Conservation (phyloP, 1,140 invertebrate species). For the Hydropsyche tenuis region DNA sequence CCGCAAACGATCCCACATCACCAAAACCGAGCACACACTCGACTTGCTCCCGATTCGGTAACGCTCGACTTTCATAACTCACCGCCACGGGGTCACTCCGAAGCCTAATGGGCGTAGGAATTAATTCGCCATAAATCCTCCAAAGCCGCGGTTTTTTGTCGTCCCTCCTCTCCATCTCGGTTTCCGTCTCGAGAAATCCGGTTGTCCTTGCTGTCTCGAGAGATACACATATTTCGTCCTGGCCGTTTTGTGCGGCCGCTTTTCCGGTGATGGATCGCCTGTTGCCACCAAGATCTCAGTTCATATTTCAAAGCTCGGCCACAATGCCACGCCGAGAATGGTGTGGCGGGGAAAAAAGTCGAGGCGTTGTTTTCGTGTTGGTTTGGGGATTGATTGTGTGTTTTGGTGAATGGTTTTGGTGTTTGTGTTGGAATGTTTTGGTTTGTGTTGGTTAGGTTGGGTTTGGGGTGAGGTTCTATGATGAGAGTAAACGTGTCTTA, state of each 20-base stretch:
- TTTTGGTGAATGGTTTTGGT: too few relatives aligned
- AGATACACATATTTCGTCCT: not conserved
- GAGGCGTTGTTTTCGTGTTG: not conserved
- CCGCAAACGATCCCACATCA: too few relatives aligned
- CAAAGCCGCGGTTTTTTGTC: not conserved
- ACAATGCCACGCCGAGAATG: not conserved
- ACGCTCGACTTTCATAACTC: too few relatives aligned
- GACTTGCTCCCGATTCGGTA: too few relatives aligned
- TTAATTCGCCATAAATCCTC: slow-evolving; percentile 29
- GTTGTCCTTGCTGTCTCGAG: slow-evolving; percentile 1
- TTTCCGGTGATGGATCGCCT: slow-evolving; percentile 25
- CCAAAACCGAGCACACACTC: too few relatives aligned
- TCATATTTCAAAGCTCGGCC: slow-evolving; percentile 30
- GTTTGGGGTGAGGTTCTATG: too few relatives aligned
- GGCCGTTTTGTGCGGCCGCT: not conserved
- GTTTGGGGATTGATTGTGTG: too few relatives aligned
- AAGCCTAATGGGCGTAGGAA: slow-evolving; percentile 14
- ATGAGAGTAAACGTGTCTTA: too few relatives aligned
- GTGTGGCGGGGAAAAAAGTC: not conserved
- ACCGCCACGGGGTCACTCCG: too few relatives aligned
- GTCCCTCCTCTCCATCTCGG: not conserved
- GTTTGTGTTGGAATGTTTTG: too few relatives aligned
- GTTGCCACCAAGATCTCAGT: not conserved
- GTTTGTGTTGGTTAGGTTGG: too few relatives aligned
- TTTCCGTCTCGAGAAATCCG: slow-evolving; percentile 16